Conservation (phyloP, 2,113 vertebrate species). For the Nothobranchius furzeri region DNA sequence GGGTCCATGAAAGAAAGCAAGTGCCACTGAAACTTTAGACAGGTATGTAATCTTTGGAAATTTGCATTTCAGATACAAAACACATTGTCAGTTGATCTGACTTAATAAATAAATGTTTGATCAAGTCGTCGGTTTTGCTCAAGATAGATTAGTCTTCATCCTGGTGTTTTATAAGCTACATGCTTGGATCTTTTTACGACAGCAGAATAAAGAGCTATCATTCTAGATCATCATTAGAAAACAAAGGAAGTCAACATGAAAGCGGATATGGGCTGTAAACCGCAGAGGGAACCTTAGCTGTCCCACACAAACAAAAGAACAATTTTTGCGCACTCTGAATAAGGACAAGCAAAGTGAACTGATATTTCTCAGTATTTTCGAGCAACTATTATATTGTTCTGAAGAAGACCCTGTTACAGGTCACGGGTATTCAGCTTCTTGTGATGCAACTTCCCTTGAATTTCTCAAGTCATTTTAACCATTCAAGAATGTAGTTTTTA, state of each 20-base stretch:
- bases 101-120: background rate
- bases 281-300: slow-evolving; percentile 61
- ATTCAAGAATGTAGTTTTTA: background rate
- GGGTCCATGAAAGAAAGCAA: slow-evolving; percentile 32
- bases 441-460: background rate
- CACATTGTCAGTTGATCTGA: background rate
- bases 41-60: slow-evolving; percentile 51
- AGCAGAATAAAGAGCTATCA: slow-evolving; percentile 55
- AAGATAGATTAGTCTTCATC: too few relatives aligned
- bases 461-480: background rate
- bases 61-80: slow-evolving; percentile 34
- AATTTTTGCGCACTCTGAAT: slow-evolving; percentile 48
- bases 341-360: slow-evolving; percentile 57
- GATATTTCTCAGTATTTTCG: slow-evolving; percentile 53
- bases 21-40: slow-evolving; percentile 56
- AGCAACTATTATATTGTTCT: slow-evolving; percentile 30
- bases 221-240: slow-evolving; percentile 36
- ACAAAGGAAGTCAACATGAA: slow-evolving; percentile 65
- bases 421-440: slow-evolving; percentile 18
- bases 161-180: slow-evolving; percentile 24
- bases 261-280: slow-evolving; percentile 58
- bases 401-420: slow-evolving; percentile 46
- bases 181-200: slow-evolving; percentile 55
- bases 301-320: slow-evolving; percentile 45
- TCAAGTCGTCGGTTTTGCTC: background rate